phyloP scores from a whole-genome alignment of 1,140 invertebrate species.

The Latrodectus geometricus region DNA sequence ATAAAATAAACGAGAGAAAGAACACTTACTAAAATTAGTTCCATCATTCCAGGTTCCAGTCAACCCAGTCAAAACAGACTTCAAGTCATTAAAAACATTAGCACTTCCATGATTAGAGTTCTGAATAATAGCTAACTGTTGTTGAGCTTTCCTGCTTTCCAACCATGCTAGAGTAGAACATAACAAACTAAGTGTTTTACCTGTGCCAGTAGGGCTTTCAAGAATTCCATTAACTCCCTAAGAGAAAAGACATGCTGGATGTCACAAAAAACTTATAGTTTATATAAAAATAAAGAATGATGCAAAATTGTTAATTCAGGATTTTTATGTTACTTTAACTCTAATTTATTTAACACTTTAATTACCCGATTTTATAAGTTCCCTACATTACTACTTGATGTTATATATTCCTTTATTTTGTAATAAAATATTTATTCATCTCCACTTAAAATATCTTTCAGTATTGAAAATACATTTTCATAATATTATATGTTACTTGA shows the following conservation, averaged over 20 bases:
- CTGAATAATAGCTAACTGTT: constrained; percentile 32
- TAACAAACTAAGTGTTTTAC: constrained; percentile 94
- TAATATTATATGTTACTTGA: too few species aligned
- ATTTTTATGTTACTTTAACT: too few species aligned
- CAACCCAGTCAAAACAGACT: constrained; percentile 14
- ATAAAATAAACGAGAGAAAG: too few species aligned
- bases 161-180: constrained; percentile 95
- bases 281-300: not conserved
- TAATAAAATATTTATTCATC: too few species aligned
- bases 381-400: too few species aligned
- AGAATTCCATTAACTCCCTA: constrained; percentile 88
- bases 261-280: not conserved
- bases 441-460: too few species aligned
- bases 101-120: not conserved
- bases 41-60: constrained; percentile 26
- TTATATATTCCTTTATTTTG: too few species aligned
- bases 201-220: constrained; percentile 96
- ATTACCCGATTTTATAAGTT: too few species aligned
- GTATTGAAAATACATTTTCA: too few species aligned
- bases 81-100: constrained; percentile 11
- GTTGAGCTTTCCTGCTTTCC: constrained; percentile 69
- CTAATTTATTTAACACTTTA: too few species aligned
- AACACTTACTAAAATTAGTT: constrained; percentile 28
- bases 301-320: not conserved
- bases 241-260: not conserved